A percentile compares a stretch with the other conserved stretches of the same genome.
Conservation (phyloP, 2,113 vertebrate species). For the Oncorhynchus gorbuscha region DNA sequence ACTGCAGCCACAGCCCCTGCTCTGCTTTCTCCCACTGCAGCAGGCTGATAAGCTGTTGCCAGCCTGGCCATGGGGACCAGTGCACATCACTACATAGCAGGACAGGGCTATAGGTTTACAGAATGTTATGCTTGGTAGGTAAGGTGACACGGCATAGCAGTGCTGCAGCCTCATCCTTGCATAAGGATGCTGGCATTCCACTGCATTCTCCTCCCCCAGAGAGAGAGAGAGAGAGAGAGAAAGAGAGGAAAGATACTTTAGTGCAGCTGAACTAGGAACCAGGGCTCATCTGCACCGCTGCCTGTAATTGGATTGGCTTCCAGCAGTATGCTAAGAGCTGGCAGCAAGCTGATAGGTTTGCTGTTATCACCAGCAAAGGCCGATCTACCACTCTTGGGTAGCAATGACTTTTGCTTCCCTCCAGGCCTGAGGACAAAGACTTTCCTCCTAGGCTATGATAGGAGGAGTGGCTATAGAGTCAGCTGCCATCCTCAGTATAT, state of each 20-base stretch:
- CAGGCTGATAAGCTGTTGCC: slow-evolving; percentile 36
- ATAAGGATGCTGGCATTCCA: not conserved
- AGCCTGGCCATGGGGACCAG: not conserved
- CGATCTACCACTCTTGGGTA: too few species aligned
- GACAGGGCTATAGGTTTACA: slow-evolving; percentile 48
- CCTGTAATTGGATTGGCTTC: slow-evolving; percentile 82
- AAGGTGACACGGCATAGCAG: slow-evolving; percentile 18
- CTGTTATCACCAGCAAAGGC: too few species aligned
- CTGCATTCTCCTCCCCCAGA: slow-evolving; percentile 22
- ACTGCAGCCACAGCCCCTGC: slow-evolving; percentile 27
- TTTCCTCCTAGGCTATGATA: too few species aligned
- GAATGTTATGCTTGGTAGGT: slow-evolving; percentile 35
- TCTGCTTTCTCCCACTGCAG: slow-evolving; percentile 42
- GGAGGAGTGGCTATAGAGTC: too few species aligned
- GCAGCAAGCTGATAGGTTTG: too few species aligned
- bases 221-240: slow-evolving; percentile 5
- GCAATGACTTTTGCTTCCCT: too few species aligned
- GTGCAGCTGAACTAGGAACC: slow-evolving; percentile 63
- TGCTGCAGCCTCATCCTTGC: slow-evolving; percentile 5
- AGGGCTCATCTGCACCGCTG: slow-evolving; percentile 72
- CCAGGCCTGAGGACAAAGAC: too few species aligned
- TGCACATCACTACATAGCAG: slow-evolving; percentile 30
- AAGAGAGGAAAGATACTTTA: slow-evolving; percentile 58
- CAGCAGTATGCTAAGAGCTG: not conserved
- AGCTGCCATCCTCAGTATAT: too few species aligned